These are phyloP conservation scores for Noctua janthina DNA, from an alignment of 2,888 invertebrate genomes.

Conservation along the genomic window DNA sequence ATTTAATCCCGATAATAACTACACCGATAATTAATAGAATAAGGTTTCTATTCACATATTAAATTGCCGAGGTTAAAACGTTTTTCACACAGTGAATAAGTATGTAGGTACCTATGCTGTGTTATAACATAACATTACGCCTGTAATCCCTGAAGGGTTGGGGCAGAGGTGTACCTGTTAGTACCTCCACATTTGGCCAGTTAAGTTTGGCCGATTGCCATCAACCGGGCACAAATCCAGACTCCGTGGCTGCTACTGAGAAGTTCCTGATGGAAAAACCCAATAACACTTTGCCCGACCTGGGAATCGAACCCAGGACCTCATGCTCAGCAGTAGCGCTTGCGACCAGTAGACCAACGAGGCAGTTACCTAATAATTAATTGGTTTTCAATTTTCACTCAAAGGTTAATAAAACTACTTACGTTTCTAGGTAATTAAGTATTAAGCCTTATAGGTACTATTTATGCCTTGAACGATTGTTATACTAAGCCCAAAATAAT, in stretches of 20 bases:
- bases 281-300: no score
- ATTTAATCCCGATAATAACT: not conserved
- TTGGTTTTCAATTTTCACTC: not conserved
- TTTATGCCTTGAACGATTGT: constrained; percentile 3
- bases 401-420: not conserved
- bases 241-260: not conserved
- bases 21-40: not conserved
- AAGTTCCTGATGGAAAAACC: not conserved
- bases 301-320: not conserved
- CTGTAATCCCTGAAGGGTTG: not conserved
- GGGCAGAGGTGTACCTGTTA: not conserved
- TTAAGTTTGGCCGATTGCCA: no score
- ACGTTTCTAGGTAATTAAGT: not conserved
- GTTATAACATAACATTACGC: not conserved
- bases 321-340: not conserved
- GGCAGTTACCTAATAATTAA: not conserved
- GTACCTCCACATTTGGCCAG: no score
- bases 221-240: not conserved
- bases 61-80: not conserved
- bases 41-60: not conserved
- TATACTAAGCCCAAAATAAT: constrained; percentile 44
- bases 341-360: no score
- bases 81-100: not conserved
- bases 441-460: not conserved
- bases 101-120: not conserved